A percentile compares a stretch with the other conserved stretches of the same genome.
phyloP scores from a whole-genome alignment of 2,113 vertebrate species.

The Sebastes fasciatus region DNA sequence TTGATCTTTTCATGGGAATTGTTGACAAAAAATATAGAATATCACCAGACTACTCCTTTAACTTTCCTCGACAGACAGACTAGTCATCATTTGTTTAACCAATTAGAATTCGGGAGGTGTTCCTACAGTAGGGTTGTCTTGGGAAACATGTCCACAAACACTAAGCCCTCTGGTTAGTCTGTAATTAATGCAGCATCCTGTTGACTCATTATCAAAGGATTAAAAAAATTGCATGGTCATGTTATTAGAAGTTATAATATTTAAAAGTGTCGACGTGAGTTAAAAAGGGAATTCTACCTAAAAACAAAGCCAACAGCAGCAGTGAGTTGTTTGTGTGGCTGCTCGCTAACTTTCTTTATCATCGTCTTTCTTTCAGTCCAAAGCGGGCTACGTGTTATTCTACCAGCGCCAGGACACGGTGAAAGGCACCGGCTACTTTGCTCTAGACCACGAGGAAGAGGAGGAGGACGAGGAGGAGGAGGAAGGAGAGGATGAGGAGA shows the following conservation, averaged over 20 bases:
- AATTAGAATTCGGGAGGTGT: too few species aligned
- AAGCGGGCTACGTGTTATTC: conserved; percentile 98
- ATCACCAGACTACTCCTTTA: not conserved
- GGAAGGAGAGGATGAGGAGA: conserved; percentile 81
- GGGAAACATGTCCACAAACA: too few species aligned
- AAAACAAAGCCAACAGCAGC: not conserved
- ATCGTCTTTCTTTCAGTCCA: conserved; percentile 87
- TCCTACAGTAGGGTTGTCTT: not conserved
- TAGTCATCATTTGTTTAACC: not conserved
- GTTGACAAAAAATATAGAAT: too few species aligned
- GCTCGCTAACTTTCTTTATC: not conserved
- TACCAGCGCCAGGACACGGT: conserved; percentile 97
- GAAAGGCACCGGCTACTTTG: conserved; percentile 96
- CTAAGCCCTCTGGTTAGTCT: not conserved
- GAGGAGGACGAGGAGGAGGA: conserved; percentile 91
- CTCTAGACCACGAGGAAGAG: conserved; percentile 91
- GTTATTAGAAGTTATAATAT: not conserved
- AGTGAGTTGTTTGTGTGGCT: not conserved
- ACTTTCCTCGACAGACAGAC: not conserved
- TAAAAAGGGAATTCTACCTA: not conserved
- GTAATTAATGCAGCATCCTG: conserved; percentile 2
- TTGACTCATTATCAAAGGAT: conserved; percentile 1
- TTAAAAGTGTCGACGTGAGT: not conserved
- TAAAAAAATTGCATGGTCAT: not conserved
- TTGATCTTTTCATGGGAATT: too few species aligned